phyloP scores from a whole-genome alignment of 1,140 invertebrate genomes.

The Drosophila albomicans region DNA sequence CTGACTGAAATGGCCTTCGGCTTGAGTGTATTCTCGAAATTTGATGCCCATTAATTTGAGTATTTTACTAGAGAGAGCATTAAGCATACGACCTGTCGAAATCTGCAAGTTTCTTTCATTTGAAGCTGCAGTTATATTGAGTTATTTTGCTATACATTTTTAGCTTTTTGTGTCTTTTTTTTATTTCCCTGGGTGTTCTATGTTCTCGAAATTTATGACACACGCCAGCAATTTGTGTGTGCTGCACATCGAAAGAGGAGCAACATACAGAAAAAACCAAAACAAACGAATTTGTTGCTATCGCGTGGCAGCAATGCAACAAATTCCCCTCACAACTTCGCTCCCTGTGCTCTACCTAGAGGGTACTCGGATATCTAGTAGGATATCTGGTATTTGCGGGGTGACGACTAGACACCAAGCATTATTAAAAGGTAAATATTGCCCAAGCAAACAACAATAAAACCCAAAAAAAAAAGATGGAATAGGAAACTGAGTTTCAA shows the following conservation, averaged over 20 bases:
- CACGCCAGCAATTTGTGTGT: conserved; percentile 65
- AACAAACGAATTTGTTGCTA: conserved; percentile 52
- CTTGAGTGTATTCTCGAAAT: too few species aligned
- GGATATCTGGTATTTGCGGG: conserved; percentile 32
- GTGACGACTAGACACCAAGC: conserved; percentile 60
- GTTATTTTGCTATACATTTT: conserved; percentile 40
- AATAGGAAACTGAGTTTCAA: conserved; percentile 13
- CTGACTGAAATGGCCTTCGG: too few species aligned
- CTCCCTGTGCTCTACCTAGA: neutral
- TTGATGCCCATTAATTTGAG: too few species aligned
- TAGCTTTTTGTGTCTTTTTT: conserved; percentile 7
- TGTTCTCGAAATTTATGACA: conserved; percentile 71
- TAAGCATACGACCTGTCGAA: neutral
- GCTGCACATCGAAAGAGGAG: conserved; percentile 30
- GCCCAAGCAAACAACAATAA: conserved; percentile 64
- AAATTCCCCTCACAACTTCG: conserved; percentile 2
- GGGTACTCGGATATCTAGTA: conserved; percentile 14
- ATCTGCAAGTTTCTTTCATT: conserved; percentile 36
- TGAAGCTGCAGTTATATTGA: conserved; percentile 43
- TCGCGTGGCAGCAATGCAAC: conserved; percentile 44
- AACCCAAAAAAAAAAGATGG: conserved; percentile 31
- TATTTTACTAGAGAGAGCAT: conserved; percentile 13
- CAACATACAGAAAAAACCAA: neutral
- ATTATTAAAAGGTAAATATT: conserved; percentile 81
- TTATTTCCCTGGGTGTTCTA: conserved; percentile 2